A percentile compares a stretch with the other conserved stretches of the same genome.
Conservation (phyloP, 1,140 invertebrate species). For the Zaprionus capensis region DNA sequence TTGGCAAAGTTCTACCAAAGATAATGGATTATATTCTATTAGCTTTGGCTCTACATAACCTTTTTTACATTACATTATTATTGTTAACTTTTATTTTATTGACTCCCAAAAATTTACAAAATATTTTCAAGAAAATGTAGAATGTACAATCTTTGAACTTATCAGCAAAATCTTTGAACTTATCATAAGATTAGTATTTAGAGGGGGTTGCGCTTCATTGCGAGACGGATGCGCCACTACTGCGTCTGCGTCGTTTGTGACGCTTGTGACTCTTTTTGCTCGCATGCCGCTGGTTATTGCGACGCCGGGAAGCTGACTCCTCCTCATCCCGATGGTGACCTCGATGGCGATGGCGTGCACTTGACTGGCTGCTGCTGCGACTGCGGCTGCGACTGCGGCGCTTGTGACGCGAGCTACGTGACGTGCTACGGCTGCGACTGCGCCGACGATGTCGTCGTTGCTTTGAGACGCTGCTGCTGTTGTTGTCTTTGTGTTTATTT, state of each 20-base stretch:
- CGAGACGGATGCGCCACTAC: constrained; percentile 43
- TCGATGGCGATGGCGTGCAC: constrained; percentile 42
- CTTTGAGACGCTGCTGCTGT: constrained; percentile 7
- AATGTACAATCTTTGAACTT: constrained; percentile 36
- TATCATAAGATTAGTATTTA: constrained; percentile 3
- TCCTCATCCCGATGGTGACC: constrained; percentile 35
- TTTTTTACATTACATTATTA: not conserved
- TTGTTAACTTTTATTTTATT: constrained; percentile 11
- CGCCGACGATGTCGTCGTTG: constrained; percentile 15
- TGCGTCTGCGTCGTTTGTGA: constrained; percentile 64
- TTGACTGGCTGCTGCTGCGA: constrained; percentile 31
- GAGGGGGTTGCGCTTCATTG: constrained; percentile 20
- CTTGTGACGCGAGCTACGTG: constrained; percentile 16
- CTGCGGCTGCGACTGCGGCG: constrained; percentile 42
- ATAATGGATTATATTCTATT: no score
- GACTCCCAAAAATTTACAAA: constrained; percentile 26
- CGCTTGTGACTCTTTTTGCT: constrained; percentile 69
- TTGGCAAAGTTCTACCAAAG: no score
- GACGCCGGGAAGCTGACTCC: constrained; percentile 9
- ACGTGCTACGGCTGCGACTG: constrained; percentile 33
- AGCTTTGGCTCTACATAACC: no score
- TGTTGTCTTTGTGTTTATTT: constrained; percentile 36
- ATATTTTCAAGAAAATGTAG: constrained; percentile 8
- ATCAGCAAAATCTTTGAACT: constrained; percentile 30
- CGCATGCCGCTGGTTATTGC: constrained; percentile 30